These are phyloP conservation scores for Plestiodon gilberti DNA, from an alignment of 2,113 vertebrate species.

Conservation along the genomic window DNA sequence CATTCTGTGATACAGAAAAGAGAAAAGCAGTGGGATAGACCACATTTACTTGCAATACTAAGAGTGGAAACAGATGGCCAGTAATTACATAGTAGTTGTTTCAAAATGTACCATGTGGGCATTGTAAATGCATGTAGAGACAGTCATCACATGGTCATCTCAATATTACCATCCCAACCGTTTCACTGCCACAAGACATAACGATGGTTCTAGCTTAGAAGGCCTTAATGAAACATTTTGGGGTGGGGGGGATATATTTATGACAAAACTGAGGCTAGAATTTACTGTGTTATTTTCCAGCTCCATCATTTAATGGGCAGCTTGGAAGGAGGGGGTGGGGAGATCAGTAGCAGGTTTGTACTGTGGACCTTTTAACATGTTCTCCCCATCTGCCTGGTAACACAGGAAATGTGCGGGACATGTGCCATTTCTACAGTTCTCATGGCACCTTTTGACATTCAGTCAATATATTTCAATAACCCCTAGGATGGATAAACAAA, in stretches of 20 bases:
- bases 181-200: background rate
- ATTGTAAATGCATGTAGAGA: background rate
- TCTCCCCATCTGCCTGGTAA: slow-evolving; percentile 16
- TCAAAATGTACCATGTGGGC: background rate
- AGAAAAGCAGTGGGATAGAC: background rate
- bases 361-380: rapidly evolving
- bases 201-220: background rate
- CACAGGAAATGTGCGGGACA: slow-evolving; percentile 2
- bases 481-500: background rate
- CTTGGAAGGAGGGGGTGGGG: background rate
- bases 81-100: background rate
- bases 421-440: background rate
- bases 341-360: rapidly evolving
- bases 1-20: background rate
- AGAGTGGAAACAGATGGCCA: background rate
- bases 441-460: background rate
- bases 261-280: slow-evolving; percentile 5
- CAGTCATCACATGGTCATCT: background rate
- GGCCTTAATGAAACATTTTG: background rate
- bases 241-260: background rate
- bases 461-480: slow-evolving; percentile 4
- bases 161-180: background rate
- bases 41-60: background rate
- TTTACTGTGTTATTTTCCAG: background rate
- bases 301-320: background rate